phyloP scores from a whole-genome alignment of 2,888 invertebrate genomes.

The Drosophila flavopinicola region DNA sequence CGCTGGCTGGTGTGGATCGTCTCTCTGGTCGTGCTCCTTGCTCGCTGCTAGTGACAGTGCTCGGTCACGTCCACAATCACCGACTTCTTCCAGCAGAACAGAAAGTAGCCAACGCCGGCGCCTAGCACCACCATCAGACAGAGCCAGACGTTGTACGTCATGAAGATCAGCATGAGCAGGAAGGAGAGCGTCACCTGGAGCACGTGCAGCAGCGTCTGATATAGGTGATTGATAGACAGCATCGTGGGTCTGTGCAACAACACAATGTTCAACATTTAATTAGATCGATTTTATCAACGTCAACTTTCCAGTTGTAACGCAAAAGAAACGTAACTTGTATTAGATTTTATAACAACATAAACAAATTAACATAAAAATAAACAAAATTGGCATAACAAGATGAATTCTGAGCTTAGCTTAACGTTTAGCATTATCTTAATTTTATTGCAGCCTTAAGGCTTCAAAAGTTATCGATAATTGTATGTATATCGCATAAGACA shows the following conservation, averaged over 20 bases:
- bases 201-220: constrained; percentile 95
- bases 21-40: constrained; percentile 19
- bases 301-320: neutral
- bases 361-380: constrained; percentile 15
- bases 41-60: constrained; percentile 92
- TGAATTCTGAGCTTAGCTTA: neutral
- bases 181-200: constrained; percentile 96
- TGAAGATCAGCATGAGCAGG: constrained; percentile 97
- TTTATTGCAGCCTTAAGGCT: constrained; percentile 1
- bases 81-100: constrained; percentile 98
- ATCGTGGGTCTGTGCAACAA: constrained; percentile 89
- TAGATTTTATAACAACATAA: constrained; percentile 1
- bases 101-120: constrained; percentile 95
- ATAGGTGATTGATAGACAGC: constrained; percentile 92
- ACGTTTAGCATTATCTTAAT: neutral
- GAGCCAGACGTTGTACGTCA: constrained; percentile 98
- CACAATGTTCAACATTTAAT: constrained; percentile 7
- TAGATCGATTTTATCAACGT: constrained; percentile 2
- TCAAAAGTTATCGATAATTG: constrained; percentile 5
- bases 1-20: constrained; percentile 45
- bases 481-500: too few species aligned
- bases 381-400: constrained; percentile 1
- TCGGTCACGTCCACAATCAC: constrained; percentile 97
- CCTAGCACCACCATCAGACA: constrained; percentile 95
- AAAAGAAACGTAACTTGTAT: constrained; percentile 1